A percentile compares a stretch with the other conserved stretches of the same genome.
phyloP scores from a whole-genome alignment of 2,113 vertebrate species.

The Helogale parvula region DNA sequence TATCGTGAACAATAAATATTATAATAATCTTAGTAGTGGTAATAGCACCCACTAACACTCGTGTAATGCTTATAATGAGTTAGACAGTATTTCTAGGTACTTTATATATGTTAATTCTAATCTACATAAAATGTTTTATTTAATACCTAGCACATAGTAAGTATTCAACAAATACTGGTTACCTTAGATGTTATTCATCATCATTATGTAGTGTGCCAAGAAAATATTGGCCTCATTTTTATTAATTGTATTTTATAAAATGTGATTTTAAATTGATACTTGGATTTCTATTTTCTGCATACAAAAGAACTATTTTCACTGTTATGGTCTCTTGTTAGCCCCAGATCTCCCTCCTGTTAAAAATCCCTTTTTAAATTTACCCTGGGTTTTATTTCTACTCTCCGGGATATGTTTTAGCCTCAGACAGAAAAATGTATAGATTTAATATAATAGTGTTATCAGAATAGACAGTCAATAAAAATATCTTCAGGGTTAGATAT shows the following conservation, averaged over 20 bases:
- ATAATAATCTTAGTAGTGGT: neutral
- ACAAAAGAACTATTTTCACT: neutral
- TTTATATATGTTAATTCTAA: neutral
- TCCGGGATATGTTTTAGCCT: neutral
- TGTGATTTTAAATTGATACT: conserved; percentile 22
- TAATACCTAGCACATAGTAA: neutral
- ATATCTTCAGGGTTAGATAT: neutral
- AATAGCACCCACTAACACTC: neutral
- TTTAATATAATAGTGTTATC: neutral
- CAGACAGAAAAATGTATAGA: neutral
- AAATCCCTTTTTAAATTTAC: neutral
- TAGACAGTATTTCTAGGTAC: neutral
- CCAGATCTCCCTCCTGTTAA: neutral
- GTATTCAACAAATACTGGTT: neutral
- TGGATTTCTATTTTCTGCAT: conserved; percentile 4
- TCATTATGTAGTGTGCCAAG: neutral
- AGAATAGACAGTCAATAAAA: neutral
- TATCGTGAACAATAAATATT: conserved; percentile 14
- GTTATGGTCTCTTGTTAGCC: neutral
- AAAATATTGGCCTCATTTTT: conserved; percentile 13
- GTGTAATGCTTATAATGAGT: neutral
- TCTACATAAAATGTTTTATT: neutral
- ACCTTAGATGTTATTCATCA: neutral
- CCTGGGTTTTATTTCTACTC: neutral
- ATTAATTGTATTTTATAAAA: neutral